phyloP scores from a whole-genome alignment of 2,113 vertebrate genomes.

The Melospiza melodia region DNA sequence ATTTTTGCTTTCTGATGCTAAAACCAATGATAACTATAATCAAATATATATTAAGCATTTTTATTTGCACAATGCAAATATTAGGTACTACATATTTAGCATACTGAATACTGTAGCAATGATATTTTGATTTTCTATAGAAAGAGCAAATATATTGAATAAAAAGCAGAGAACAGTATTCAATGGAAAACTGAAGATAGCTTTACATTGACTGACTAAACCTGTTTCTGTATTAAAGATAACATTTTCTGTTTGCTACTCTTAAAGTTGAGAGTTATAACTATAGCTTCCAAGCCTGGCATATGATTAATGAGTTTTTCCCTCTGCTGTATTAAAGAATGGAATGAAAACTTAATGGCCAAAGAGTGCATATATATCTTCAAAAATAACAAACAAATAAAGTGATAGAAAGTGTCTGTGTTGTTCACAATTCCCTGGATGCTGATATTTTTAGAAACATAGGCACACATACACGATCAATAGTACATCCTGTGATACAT shows the following conservation, averaged over 20 bases:
- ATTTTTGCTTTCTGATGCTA: neutral
- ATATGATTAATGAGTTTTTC: slow-evolving; percentile 63
- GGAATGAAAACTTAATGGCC: slow-evolving; percentile 64
- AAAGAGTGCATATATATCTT: slow-evolving; percentile 52
- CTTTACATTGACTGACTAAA: slow-evolving; percentile 46
- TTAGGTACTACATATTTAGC: neutral
- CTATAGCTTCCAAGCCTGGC: neutral
- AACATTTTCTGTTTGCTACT: slow-evolving; percentile 46
- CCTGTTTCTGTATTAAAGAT: slow-evolving; percentile 45
- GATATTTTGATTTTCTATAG: neutral
- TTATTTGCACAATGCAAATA: neutral
- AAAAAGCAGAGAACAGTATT: slow-evolving; percentile 23
- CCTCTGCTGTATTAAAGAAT: slow-evolving; percentile 50
- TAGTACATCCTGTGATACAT: slow-evolving; percentile 56
- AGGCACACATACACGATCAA: neutral
- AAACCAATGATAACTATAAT: neutral
- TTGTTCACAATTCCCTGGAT: slow-evolving; percentile 21
- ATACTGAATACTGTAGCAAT: neutral
- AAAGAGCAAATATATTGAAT: slow-evolving; percentile 10
- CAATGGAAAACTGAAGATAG: slow-evolving; percentile 18
- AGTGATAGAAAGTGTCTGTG: slow-evolving; percentile 7
- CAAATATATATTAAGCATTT: neutral
- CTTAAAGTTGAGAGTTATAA: slow-evolving; percentile 53
- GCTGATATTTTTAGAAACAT: slow-evolving; percentile 41
- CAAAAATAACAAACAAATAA: slow-evolving; percentile 42